These are phyloP conservation scores for Heptranchias perlo DNA, from an alignment of 2,113 vertebrate species.

Conservation along the genomic window DNA sequence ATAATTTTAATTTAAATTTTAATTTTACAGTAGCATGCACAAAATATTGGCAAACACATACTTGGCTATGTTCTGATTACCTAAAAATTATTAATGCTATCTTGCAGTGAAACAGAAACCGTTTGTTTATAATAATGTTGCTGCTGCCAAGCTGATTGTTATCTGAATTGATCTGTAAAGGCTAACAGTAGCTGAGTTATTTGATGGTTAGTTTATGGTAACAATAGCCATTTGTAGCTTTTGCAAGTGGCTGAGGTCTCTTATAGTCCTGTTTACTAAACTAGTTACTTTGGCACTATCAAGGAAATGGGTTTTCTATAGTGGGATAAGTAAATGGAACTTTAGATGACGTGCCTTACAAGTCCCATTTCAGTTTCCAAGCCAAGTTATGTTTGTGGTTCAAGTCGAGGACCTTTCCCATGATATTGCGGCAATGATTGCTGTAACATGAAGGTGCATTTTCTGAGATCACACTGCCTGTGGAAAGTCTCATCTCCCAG, in stretches of 20 bases:
- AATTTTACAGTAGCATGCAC: conserved; percentile 56
- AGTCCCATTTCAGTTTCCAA: conserved; percentile 5
- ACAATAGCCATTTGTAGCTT: conserved; percentile 47
- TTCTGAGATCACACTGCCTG: not conserved
- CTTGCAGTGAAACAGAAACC: conserved; percentile 45
- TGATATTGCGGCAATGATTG: not conserved
- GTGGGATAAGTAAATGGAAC: conserved; percentile 19
- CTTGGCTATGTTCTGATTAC: conserved; percentile 46
- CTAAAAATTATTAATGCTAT: conserved; percentile 46
- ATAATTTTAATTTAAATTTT: conserved; percentile 55
- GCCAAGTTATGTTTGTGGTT: not conserved
- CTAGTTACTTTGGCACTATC: conserved; percentile 43
- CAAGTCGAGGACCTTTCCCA: not conserved
- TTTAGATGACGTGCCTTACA: not conserved
- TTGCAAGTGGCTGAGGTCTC: conserved; percentile 42
- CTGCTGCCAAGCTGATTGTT: conserved; percentile 53
- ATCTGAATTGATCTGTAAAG: conserved; percentile 51
- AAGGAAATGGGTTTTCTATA: conserved; percentile 40
- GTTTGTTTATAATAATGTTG: conserved; percentile 44
- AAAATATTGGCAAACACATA: conserved; percentile 47
- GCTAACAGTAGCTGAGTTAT: conserved; percentile 50
- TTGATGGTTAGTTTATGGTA: conserved; percentile 50
- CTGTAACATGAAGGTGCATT: not conserved
- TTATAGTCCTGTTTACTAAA: conserved; percentile 45
- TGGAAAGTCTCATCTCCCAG: conserved; percentile 24